Conservation (phyloP, 2,888 invertebrate species). For the Isoperla grammatica region DNA sequence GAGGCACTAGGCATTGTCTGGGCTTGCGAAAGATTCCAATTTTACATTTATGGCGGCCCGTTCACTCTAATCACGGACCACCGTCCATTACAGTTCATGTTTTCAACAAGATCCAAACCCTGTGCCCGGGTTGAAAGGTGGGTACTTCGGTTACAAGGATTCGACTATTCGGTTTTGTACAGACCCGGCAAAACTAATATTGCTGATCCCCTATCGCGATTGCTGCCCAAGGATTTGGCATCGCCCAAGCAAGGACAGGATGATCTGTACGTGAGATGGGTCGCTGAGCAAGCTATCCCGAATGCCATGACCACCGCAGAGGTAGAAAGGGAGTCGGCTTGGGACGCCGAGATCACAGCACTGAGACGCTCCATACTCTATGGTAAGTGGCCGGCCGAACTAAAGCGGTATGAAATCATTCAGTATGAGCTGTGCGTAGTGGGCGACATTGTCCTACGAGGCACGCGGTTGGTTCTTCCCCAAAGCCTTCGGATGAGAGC, state of each 20-base stretch:
- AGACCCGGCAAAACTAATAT: conserved; percentile 35
- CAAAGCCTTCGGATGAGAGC: neutral
- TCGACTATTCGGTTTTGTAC: conserved; percentile 29
- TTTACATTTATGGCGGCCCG: conserved; percentile 39
- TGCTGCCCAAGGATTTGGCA: conserved; percentile 11
- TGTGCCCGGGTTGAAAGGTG: neutral
- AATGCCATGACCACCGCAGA: neutral
- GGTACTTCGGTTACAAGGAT: conserved; percentile 28
- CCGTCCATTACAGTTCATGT: neutral
- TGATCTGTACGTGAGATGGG: neutral
- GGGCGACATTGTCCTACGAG: neutral
- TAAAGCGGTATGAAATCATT: neutral
- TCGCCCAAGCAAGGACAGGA: neutral
- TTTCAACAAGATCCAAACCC: neutral
- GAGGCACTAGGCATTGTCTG: conserved; percentile 39
- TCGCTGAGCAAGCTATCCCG: neutral
- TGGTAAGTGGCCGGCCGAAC: neutral
- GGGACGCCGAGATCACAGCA: neutral
- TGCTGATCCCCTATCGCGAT: conserved; percentile 36
- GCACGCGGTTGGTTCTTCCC: neutral
- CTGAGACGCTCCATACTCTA: neutral
- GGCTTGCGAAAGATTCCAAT: conserved; percentile 41
- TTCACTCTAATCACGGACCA: neutral
- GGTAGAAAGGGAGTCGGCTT: neutral
- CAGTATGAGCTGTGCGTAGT: conserved; percentile 1